Evolutionary conservation across 2,888 invertebrate species (phyloP), one percentile per base, ranked within the genome.

Genomic region (Sinodicranocentrus sp.): DNA sequence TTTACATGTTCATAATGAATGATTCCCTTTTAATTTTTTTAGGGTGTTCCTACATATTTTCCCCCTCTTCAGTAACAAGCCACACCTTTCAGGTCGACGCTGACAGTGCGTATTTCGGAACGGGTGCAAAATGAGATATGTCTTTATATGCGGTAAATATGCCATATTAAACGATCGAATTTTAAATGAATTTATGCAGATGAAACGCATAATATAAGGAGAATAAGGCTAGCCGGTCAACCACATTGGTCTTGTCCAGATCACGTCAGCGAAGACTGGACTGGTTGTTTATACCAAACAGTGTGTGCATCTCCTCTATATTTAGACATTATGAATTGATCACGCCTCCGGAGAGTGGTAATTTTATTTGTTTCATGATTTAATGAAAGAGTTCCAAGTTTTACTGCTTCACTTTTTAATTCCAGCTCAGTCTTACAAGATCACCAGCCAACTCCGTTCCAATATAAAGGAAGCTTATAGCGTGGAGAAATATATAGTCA

Each of bases 191-290:
- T 39, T 39, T 39, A 5, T 48, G 48, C 48, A 48, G n/a, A 48
- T 3, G 3, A 3, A 48, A 48, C 2, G 48, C 48, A 48, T 48
- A n/a, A 2, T 48, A n/a, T 21, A 19, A 21, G 19, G 15, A 57
- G 17, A 82, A 70, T 77, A 83, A 83, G 83, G 83, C 76, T 77
- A 77, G 63, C 82, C 75, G 82, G 82, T 82, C 75, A 76, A 82
- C 82, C 39, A 76, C 75, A 82, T 82, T 76, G 82, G 75, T 82
- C 82, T 82, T 82, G 75, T 63, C 82, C 82, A 82, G 82, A 82
- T 65, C 63, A 75, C 33, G 54, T 48, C 75, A 65, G 82, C 59
- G 23, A 8, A 54, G 59, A 82, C 82, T 76, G 82, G 68, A 68
- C 25, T 48, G 71, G 44, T 54, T 39, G 43, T 15, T 48, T 17